Conservation (phyloP, 2,113 vertebrate species). For the Elaphurus davidianus region DNA sequence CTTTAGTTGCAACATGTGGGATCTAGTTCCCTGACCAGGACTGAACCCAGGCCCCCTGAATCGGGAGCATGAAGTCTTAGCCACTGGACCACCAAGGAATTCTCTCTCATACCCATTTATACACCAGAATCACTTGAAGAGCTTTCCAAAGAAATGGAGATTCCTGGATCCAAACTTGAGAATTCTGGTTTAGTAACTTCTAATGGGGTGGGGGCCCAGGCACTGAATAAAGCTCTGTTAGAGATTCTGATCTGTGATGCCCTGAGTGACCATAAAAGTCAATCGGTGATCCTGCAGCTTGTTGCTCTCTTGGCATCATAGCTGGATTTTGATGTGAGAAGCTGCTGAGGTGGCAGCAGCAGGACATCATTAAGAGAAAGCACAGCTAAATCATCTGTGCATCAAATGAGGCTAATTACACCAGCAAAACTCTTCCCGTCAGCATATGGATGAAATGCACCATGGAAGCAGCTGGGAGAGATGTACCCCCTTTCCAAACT, state of each 20-base stretch:
- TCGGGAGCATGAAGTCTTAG: not conserved
- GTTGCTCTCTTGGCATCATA: not conserved
- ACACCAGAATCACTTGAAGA: not conserved
- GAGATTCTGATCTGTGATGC: not conserved
- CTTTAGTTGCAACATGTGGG: not conserved
- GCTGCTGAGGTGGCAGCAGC: not conserved
- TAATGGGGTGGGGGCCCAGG: too few species aligned
- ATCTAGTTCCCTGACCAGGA: not conserved
- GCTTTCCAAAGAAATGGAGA: not conserved
- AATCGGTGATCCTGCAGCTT: not conserved
- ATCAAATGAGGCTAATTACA: not conserved
- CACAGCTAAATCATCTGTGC: not conserved
- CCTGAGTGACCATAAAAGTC: too few species aligned
- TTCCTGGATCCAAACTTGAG: not conserved
- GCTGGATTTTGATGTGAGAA: not conserved
- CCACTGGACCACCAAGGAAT: not conserved
- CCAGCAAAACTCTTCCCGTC: not conserved
- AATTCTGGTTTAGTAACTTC: not conserved
- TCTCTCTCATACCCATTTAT: not conserved
- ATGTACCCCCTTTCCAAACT: not conserved
- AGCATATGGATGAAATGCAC: not conserved
- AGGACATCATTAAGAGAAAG: not conserved
- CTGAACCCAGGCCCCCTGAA: not conserved
- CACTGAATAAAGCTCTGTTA: not conserved
- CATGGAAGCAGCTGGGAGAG: slow-evolving; percentile 22